Percentiles rank a stretch among this genome's conserved stretches.
Conservation (phyloP, 1,140 invertebrate species). For the Drosophila asahinai region DNA sequence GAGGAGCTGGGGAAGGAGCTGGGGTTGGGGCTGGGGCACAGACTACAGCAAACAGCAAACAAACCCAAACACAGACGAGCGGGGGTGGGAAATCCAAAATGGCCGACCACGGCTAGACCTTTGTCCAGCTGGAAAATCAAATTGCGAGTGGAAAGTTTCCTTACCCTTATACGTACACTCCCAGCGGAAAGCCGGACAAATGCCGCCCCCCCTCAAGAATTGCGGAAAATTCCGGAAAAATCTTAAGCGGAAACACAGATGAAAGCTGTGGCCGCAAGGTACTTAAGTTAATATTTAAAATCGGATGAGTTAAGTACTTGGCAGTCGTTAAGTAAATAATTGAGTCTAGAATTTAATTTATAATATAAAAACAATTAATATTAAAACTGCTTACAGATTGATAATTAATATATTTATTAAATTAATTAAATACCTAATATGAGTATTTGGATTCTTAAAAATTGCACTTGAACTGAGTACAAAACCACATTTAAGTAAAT, state of each 20-base stretch:
- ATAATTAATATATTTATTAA: no score
- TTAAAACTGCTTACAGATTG: no score
- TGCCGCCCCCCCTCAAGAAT: constrained; percentile 1
- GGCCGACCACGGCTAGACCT: constrained; percentile 57
- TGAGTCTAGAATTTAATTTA: no score
- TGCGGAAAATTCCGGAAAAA: constrained; percentile 4
- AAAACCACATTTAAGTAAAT: no score
- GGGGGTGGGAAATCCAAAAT: constrained; percentile 59
- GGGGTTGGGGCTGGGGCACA: constrained; percentile 6
- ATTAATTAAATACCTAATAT: no score
- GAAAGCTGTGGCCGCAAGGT: no score
- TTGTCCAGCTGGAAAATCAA: constrained; percentile 43
- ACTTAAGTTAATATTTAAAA: no score
- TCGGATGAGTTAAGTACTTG: no score
- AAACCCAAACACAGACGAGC: constrained; percentile 28
- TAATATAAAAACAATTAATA: no score
- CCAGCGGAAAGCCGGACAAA: constrained; percentile 12
- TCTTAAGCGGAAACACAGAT: neutral
- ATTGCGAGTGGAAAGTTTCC: constrained; percentile 26
- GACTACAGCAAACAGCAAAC: constrained; percentile 30
- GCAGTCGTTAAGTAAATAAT: no score
- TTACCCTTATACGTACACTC: neutral
- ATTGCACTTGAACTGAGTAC: no score
- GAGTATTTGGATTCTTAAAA: no score
- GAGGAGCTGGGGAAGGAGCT: neutral